phyloP scores from a whole-genome alignment of 1,140 invertebrate species.

The Caligus rogercresseyi region DNA sequence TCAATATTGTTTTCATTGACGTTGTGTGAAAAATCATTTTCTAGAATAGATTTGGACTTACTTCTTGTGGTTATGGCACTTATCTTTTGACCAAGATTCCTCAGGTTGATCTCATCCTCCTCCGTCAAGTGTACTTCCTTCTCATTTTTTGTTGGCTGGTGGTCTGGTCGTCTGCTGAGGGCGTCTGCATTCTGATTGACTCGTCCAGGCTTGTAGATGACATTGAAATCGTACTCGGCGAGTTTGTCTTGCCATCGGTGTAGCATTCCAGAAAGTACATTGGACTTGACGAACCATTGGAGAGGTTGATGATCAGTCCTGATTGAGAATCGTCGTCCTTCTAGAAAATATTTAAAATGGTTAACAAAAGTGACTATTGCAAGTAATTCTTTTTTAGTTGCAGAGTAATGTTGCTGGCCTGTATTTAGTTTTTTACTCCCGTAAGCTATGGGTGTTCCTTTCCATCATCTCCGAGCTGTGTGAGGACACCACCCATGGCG shows the following conservation, averaged over 20 bases:
- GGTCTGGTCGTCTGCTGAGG: neutral
- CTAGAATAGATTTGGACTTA: too few relatives aligned
- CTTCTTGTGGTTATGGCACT: too few relatives aligned
- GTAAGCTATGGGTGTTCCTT: neutral
- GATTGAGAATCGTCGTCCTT: neutral
- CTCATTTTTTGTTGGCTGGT: too few relatives aligned
- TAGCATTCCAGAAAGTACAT: neutral
- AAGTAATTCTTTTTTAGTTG: neutral
- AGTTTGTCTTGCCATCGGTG: neutral
- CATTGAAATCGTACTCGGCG: neutral
- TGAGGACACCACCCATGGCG: neutral
- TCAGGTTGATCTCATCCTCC: too few relatives aligned
- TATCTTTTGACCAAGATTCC: too few relatives aligned
- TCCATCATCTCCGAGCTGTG: neutral
- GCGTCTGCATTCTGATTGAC: neutral
- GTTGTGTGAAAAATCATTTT: too few relatives aligned
- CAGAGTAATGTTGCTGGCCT: neutral
- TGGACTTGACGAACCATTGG: neutral
- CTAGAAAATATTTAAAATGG: neutral
- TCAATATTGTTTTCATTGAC: too few relatives aligned
- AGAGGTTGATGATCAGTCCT: neutral
- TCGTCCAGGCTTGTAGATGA: neutral
- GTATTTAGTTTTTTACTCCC: neutral
- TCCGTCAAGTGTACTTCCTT: too few relatives aligned
- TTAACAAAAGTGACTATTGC: neutral